Base-by-base conservation (phyloP, 2,888 invertebrate species). In the Oligia fasciuncula region DNA sequence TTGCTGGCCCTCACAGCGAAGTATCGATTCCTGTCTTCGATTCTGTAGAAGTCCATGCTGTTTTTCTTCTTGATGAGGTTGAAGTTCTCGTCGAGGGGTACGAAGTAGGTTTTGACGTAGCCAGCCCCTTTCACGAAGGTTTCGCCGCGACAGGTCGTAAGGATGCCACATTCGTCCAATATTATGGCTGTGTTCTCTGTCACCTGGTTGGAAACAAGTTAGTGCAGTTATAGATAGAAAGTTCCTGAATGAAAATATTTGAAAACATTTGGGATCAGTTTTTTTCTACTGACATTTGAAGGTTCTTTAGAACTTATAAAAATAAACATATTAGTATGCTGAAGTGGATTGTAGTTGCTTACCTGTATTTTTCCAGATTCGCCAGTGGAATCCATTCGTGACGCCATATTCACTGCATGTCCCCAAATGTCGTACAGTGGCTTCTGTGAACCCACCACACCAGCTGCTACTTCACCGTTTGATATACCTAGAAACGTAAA, bases 361-460 rank as follows among this genome's bases (percentile, higher is more conserved):
- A 98, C 98, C 95, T 98, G 98, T 90, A 98, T 98, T 93, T 97
- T 97, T 66, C 98, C 98, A 3, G 98, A 97, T 85, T 98, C 97
- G 13, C 99, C 99, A 2, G 98, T 99, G 0, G 98, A 98, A 92
- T 99, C 99, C 99, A 99, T 99, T 90, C 99, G 97, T 0, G 99
- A 99, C 5, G 99, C 99, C 97, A 99, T 98, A 94, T 99, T 99
- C 0, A 99, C 99, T 0, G 99, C 98, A 94, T 99, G 98, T 0
- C 99, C 99, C 99, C 99, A 99, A 91, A 99, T 99, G 93, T 99
- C 99, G 93, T 99, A 99, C 69, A 99, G 97, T 0, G 99, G 99
- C 92, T 99, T 99, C 83, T 98, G 98, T 0, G 99, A 98, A 0
- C 99, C 99, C 5, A 99, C 99, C 0, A 99, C 99, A 5, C 99